Conservation (phyloP, 2,113 vertebrate species). For the Neolamprologus brichardi region DNA sequence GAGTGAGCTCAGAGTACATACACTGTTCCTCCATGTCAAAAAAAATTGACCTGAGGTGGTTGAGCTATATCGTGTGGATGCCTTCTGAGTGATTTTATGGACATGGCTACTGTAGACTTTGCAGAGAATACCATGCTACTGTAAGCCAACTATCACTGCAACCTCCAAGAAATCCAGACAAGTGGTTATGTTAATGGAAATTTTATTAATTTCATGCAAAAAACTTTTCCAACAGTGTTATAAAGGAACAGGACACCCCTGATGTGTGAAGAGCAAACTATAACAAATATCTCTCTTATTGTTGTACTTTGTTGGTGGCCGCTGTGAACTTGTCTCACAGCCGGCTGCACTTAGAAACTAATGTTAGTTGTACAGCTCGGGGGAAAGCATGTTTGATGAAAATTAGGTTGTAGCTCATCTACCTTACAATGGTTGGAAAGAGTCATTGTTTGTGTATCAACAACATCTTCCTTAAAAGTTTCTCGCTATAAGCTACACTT, state of each 20-base stretch:
- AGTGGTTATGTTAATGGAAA: fast-evolving
- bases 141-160: neutral
- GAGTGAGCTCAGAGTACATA: neutral
- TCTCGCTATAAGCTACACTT: neutral
- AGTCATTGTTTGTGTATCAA: neutral
- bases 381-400: neutral
- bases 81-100: neutral
- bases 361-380: neutral
- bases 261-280: neutral
- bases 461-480: neutral
- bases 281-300: neutral
- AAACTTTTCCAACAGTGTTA: neutral
- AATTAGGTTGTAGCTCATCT: neutral
- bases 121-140: neutral
- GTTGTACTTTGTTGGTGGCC: neutral
- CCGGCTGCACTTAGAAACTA: neutral
- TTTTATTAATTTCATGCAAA: neutral
- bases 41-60: neutral
- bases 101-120: neutral
- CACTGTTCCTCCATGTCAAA: neutral
- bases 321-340: neutral
- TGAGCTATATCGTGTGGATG: neutral
- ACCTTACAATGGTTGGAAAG: neutral
- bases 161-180: neutral
- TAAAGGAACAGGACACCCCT: neutral